Conservation (phyloP, 2,113 vertebrate species). For the Nyctibius bracteatus region DNA sequence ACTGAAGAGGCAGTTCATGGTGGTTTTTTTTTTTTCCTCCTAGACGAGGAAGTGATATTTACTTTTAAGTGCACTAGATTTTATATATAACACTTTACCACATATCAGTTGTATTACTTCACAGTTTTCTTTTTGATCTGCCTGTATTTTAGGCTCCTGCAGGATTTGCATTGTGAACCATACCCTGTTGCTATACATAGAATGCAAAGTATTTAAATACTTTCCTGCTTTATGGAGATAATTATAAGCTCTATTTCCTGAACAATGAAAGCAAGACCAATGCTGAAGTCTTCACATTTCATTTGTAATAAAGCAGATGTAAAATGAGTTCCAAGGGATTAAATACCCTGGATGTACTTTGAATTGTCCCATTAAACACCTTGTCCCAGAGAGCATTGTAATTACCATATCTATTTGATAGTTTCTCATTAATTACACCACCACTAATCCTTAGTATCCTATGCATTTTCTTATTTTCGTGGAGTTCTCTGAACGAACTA, state of each 20-base stretch:
- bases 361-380: conserved; percentile 49
- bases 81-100: background rate
- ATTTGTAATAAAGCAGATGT: conserved; percentile 45
- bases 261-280: conserved; percentile 43
- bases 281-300: background rate
- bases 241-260: conserved; percentile 60
- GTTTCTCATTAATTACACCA: conserved; percentile 14
- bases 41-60: background rate
- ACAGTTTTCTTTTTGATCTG: background rate
- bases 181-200: conserved; percentile 7
- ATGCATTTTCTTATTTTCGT: background rate
- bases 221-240: conserved; percentile 32
- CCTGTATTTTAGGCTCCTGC: background rate
- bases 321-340: conserved; percentile 44
- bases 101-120: background rate
- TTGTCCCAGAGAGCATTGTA: conserved; percentile 23
- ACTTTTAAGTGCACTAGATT: background rate
- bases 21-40: background rate
- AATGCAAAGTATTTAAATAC: conserved; percentile 38
- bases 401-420: conserved; percentile 5
- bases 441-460: background rate
- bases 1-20: background rate
- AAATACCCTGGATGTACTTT: conserved; percentile 32
- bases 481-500: background rate
- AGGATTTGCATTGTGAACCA: background rate